These are phyloP conservation scores for Platyscapa corneri DNA, from an alignment of 1,140 invertebrate species.

Conservation along the genomic window DNA sequence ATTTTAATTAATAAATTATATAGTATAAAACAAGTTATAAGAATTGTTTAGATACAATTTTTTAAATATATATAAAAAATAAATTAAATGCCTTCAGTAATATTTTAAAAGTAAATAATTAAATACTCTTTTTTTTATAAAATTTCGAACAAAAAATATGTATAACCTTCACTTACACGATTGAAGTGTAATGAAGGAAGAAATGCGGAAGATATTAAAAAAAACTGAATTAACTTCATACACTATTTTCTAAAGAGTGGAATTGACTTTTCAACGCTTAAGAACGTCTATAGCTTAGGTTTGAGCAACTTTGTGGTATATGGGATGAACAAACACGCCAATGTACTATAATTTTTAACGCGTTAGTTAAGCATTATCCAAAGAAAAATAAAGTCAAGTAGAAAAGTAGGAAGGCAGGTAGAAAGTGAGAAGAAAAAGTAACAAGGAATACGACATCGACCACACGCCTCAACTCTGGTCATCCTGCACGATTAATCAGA, in stretches of 20 bases:
- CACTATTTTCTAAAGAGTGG: background rate
- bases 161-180: background rate
- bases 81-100: too few species aligned
- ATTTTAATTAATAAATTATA: too few species aligned
- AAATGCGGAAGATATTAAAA: background rate
- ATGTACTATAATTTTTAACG: background rate
- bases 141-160: background rate
- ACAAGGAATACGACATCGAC: too few species aligned
- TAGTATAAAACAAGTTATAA: background rate
- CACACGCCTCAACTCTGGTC: constrained; percentile 56
- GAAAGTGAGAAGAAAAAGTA: background rate
- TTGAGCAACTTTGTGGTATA: background rate
- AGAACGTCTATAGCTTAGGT: background rate
- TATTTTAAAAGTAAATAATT: too few species aligned
- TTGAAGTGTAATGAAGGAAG: background rate
- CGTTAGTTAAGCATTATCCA: background rate
- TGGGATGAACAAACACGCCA: background rate
- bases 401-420: background rate
- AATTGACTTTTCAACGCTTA: constrained; percentile 6
- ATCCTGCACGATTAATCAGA: constrained; percentile 60
- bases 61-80: too few species aligned
- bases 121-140: background rate
- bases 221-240: background rate
- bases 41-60: background rate
- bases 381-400: background rate